Conservation (phyloP, 2,888 invertebrate species). For the Acanthopleura granulata region DNA sequence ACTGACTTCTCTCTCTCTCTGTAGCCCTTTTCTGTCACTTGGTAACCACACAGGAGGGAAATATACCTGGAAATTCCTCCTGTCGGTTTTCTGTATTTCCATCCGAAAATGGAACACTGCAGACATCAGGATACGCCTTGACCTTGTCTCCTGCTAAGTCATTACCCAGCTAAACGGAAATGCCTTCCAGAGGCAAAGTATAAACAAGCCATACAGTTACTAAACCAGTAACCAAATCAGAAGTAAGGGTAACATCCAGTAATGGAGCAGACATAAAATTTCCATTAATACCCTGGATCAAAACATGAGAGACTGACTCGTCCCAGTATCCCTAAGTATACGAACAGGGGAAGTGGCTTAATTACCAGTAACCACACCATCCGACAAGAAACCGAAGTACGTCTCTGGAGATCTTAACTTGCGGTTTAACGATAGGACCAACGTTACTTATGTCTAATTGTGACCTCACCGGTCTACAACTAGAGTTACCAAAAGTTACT, state of each 20-base stretch:
- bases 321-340: conserved; percentile 20
- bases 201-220: conserved; percentile 6
- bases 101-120: background rate
- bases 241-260: conserved; percentile 5
- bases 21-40: background rate
- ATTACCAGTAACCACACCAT: conserved; percentile 1
- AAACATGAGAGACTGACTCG: background rate
- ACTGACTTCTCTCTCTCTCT: background rate
- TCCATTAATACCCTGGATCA: conserved; percentile 16
- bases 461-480: background rate
- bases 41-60: conserved; percentile 15
- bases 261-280: background rate
- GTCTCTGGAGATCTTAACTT: too few species aligned
- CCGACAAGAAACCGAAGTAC: background rate
- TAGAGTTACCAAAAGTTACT: background rate
- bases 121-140: background rate
- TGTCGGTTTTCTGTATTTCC: background rate
- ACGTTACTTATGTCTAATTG: too few species aligned
- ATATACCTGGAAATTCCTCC: background rate
- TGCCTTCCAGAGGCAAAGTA: conserved; percentile 12
- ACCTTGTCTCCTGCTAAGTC: conserved; percentile 21
- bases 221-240: conserved; percentile 17
- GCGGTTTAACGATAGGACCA: too few species aligned
- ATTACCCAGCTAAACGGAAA: background rate
- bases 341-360: background rate